Evolutionary conservation across 2,797 vertebrate species (phyloP).

Genomic region (Thaleichthys pacificus): DNA sequence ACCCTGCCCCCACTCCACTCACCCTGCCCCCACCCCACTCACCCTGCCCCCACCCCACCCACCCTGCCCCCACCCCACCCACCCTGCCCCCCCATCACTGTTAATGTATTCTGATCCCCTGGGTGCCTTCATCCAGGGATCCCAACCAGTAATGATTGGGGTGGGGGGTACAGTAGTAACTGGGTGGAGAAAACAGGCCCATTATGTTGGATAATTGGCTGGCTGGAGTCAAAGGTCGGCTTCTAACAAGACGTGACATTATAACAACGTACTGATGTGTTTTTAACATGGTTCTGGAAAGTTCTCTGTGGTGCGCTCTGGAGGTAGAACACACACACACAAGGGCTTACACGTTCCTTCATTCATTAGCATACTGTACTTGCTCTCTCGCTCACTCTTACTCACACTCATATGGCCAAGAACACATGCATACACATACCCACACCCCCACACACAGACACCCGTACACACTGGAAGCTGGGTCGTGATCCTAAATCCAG

Average conservation of each 20-base stretch:
- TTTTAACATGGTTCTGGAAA: too few species aligned
- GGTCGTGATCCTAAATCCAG: conserved; percentile 28
- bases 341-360: background rate
- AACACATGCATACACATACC: background rate
- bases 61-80: too few species aligned
- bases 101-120: background rate
- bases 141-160: background rate
- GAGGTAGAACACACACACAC: background rate
- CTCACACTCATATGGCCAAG: background rate
- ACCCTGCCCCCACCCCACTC: too few species aligned
- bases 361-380: too few species aligned
- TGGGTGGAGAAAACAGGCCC: too few species aligned
- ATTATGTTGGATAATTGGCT: too few species aligned
- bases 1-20: too few species aligned
- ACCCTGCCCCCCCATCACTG: too few species aligned
- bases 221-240: too few species aligned
- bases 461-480: conserved; percentile 6
- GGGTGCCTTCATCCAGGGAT: background rate
- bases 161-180: background rate
- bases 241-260: too few species aligned
- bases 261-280: background rate
- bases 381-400: conserved; percentile 4
- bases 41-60: too few species aligned
- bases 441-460: background rate
- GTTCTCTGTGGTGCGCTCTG: too few species aligned